Base-by-base conservation (phyloP, 2,888 invertebrate genomes). In the Abrostola triplasia region DNA sequence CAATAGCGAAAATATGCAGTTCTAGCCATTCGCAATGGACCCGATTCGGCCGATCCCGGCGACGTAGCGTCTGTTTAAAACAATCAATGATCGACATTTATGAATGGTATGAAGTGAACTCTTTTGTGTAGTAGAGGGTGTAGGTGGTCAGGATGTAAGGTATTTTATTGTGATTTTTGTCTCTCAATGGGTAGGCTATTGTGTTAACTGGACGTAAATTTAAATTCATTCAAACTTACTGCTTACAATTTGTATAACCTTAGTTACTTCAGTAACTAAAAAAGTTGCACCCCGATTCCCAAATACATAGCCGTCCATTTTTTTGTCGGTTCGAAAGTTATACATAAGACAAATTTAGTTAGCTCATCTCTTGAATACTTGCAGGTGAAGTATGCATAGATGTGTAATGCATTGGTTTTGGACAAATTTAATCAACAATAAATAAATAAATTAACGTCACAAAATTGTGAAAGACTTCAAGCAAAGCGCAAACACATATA, bases 61-160 rank as follows among this genome's bases (percentile, higher is more conserved):
- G 94, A 88, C 94, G 88, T 73, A 70, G 85, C 86, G 94, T 94
- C 94, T 94, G 86, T 87, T 85, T 94, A 93, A 94, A 94, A 94
- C 94, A 94, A 94, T 94, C 94, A 93, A 92, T 94, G 94, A 92
- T 91, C 86, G 86, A 90, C 83, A 84, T 89, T 90, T 84, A 88
- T 93, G 93, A 94, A 94, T 93, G 94, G 89, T 74, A 76, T 87
- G 90, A 92, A 92, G 92, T 92, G 92, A 93, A 89, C 88, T 81
- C 84, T 83, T 88, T 89, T 89, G 84, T 84, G 78, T 70, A 70
- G 73, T 71, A 76, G 51, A 70, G 59, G 56, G 58, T 75, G 74
- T 89, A 89, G 90, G 90, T 90, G 90, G 90, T 86, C 89, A 87
- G 88, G 84, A 88, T 82, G 87, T 85, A 85, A 85, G 87, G 88